Evolutionary conservation across 2,888 invertebrate genomes (phyloP), one percentile per base, ranked within the genome.

Genomic region (Clostera curtula): DNA sequence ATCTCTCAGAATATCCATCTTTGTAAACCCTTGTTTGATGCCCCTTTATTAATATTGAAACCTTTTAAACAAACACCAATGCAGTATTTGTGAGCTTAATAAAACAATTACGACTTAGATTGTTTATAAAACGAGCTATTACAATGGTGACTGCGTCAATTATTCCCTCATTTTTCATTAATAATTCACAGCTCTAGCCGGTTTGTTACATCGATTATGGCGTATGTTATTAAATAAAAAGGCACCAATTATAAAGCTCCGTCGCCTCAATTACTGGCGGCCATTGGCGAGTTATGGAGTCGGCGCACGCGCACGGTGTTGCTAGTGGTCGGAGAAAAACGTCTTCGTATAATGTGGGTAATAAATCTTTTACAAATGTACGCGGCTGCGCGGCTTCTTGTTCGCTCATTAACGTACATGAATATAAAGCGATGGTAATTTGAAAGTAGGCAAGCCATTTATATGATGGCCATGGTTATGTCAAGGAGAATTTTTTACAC

Each of bases 241-340:
- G 59, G 54, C 41, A 45, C 41, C 67, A 69, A 72, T 74, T 74
- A 74, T 61, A 60, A 63, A 63, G 61, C 69, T 67, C 68, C 69
- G 39, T 49, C 43, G 52, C 41, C 42, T 56, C 65, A 66, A 66
- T 72, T 66, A 69, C 48, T 39, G 51, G 29, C 55, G 49, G 45
- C 39, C 50, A 60, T 61, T 55, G 65, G 59, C 56, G 45, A 44
- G 56, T 57, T 53, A 60, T 62, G 59, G 56, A 47, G 50, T 50
- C 50, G 35, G 51, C 39, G 47, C 38, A 45, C 38, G 52, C 36
- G 40, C 29, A 29, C 41, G 43, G 31, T 47, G 55, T 43, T 40
- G 41, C 41, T 36, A 45, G 31, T 29, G 33, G 25, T 32, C 25
- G 19, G 12, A 40, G 26, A 23, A 20, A 25, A 37, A 35, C n/a